Evolutionary conservation across 1,140 invertebrate genomes (phyloP).

Genomic region (Matsumurasca onukii): DNA sequence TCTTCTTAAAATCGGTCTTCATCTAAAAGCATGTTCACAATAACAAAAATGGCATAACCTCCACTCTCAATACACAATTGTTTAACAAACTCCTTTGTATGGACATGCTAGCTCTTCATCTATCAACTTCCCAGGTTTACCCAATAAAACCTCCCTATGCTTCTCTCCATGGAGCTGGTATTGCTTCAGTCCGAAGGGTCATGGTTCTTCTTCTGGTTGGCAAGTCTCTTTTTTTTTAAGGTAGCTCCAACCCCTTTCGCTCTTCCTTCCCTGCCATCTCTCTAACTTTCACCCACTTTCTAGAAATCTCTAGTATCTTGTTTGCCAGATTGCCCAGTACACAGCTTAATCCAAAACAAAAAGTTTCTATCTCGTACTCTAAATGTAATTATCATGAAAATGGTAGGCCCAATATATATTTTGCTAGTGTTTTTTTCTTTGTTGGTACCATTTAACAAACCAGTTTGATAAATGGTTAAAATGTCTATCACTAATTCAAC

Average conservation of each 20-base stretch:
- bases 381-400: neutral
- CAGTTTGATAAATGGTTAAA: neutral
- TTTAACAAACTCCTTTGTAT: neutral
- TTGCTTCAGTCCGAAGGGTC: neutral
- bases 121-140: neutral
- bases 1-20: slow-evolving; percentile 96
- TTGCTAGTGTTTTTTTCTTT: neutral
- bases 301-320: too few relatives aligned
- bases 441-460: neutral
- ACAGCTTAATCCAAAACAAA: too few relatives aligned
- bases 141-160: neutral
- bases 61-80: neutral
- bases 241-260: too few relatives aligned
- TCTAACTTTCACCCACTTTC: too few relatives aligned
- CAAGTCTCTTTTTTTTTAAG: too few relatives aligned
- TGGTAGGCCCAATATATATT: neutral
- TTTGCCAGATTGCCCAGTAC: too few relatives aligned
- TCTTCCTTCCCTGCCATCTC: too few relatives aligned
- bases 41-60: neutral
- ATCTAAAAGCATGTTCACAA: too few relatives aligned
- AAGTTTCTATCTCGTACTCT: too few relatives aligned
- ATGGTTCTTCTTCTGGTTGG: neutral
- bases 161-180: neutral
- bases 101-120: neutral
- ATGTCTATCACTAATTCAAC: neutral